Percentiles rank a stretch among this genome's conserved stretches.
These are phyloP conservation scores for Minunthozetes semirufus DNA, from an alignment of 2,888 invertebrate genomes.

Conservation along the genomic window DNA sequence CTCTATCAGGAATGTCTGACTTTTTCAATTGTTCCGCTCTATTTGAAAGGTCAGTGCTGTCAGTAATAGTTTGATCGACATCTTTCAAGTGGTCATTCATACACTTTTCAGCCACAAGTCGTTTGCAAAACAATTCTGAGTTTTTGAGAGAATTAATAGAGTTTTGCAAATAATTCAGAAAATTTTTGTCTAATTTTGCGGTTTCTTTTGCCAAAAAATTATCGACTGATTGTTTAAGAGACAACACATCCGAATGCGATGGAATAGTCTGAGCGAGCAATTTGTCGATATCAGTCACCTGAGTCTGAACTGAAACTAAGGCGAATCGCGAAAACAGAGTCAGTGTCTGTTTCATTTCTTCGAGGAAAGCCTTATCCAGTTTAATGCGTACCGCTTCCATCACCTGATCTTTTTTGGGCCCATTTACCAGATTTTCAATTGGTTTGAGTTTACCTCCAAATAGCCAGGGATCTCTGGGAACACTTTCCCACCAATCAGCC, in stretches of 20 bases:
- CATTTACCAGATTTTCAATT: slow-evolving; percentile 27
- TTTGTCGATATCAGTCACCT: slow-evolving; percentile 6
- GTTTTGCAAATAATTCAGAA: background rate
- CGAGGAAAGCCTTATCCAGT: slow-evolving; percentile 17
- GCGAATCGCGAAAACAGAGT: background rate
- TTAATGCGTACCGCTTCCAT: slow-evolving; percentile 23
- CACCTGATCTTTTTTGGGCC: slow-evolving; percentile 13
- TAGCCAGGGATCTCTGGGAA: slow-evolving; percentile 34
- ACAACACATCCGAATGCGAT: background rate
- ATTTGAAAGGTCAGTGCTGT: background rate
- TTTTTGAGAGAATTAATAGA: background rate
- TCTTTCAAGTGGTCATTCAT: slow-evolving; percentile 9
- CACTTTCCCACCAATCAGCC: slow-evolving; percentile 30
- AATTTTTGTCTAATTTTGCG: slow-evolving; percentile 19
- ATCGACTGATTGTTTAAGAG: slow-evolving; percentile 4
- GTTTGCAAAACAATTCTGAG: slow-evolving; percentile 29
- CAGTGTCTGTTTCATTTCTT: slow-evolving; percentile 19
- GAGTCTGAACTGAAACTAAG: background rate
- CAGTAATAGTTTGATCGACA: slow-evolving; percentile 8
- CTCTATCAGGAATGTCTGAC: background rate
- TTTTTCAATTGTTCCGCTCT: slow-evolving; percentile 3
- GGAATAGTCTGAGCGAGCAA: background rate
- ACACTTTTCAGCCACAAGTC: slow-evolving; percentile 10
- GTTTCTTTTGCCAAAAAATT: slow-evolving; percentile 20
- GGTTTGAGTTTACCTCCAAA: slow-evolving; percentile 33